A percentile compares a stretch with the other conserved stretches of the same genome.
These are phyloP conservation scores for Eudasyphora cyanicolor DNA, from an alignment of 2,888 invertebrate genomes.

Conservation along the genomic window DNA sequence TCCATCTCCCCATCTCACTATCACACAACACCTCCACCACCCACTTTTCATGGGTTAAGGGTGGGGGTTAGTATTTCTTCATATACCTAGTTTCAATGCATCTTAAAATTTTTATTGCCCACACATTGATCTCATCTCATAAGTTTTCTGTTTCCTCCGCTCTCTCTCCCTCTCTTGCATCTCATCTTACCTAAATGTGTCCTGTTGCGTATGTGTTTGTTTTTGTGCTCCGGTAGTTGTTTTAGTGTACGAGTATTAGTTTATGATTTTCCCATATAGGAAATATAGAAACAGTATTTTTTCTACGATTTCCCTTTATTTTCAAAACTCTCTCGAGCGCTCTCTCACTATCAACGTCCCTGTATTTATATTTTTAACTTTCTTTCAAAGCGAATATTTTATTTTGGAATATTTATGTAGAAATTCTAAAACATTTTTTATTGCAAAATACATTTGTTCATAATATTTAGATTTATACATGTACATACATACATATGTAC, in stretches of 20 bases:
- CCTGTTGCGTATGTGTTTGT: constrained; percentile 28
- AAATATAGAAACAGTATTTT: constrained; percentile 43
- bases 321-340: constrained; percentile 41
- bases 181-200: constrained; percentile 65
- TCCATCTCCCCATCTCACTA: constrained; percentile 1
- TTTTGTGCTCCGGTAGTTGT: constrained; percentile 44
- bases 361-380: constrained; percentile 48
- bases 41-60: background rate
- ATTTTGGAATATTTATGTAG: constrained; percentile 56
- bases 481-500: background rate
- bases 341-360: constrained; percentile 38
- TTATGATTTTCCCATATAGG: constrained; percentile 32
- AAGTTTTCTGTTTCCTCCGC: background rate
- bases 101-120: background rate
- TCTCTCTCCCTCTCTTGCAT: constrained; percentile 42
- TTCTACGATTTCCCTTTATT: constrained; percentile 66
- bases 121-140: constrained; percentile 5
- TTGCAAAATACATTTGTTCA: constrained; percentile 48
- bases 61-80: background rate
- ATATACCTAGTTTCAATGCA: background rate
- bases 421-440: constrained; percentile 51
- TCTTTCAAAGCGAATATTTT: constrained; percentile 62
- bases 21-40: background rate
- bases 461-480: background rate
- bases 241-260: constrained; percentile 9